Evolutionary conservation across 2,888 invertebrate genomes (phyloP), one percentile per base, ranked within the genome.

Genomic region (Onthophagus sagittarius): DNA sequence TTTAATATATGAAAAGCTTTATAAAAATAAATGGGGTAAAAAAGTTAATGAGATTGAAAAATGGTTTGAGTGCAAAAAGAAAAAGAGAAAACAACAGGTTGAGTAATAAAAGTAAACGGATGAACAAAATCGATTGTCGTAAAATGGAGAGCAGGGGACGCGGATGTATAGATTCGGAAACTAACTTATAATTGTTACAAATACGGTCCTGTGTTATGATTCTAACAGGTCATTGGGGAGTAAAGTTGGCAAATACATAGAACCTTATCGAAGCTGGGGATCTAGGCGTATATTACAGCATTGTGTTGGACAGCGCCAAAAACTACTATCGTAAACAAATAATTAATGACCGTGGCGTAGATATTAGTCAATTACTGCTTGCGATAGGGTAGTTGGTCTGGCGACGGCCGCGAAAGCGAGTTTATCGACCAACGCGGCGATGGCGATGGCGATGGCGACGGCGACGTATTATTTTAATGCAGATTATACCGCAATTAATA

Each of bases 151-250:
- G 64, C 33, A 63, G 53, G 39, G 72, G 65, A 65, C 72, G 72
- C 64, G 72, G 63, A 72, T 32, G 64, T 72, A 72, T 64, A 53
- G 39, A 72, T 72, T 72, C 64, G 79, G 78, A 78, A 80, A 79
- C 79, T 77, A 77, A 78, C 75, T 78, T 78, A 76, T 78, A 77
- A 79, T 79, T 78, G 77, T 75, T 77, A 77, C 74, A 75, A 76
- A 75, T 77, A 77, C 77, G 76, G 74, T 74, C 75, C 77, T 78
- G 77, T 75, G 75, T 77, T 78, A 76, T 77, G 75, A 79, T 78
- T 78, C 78, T 78, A 79, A 79, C 78, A 78, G 79, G 78, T 76
- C 79, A 76, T 77, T 71, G 63, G 79, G 79, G 79, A 79, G 75
- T 76, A 75, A 78, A 79, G 75, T 78, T 78, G 76, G 78, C 78